Evolutionary conservation across 37 sponge, comb jelly and placozoan species (phyloP).

Genomic region (Halichondria panicea): DNA sequence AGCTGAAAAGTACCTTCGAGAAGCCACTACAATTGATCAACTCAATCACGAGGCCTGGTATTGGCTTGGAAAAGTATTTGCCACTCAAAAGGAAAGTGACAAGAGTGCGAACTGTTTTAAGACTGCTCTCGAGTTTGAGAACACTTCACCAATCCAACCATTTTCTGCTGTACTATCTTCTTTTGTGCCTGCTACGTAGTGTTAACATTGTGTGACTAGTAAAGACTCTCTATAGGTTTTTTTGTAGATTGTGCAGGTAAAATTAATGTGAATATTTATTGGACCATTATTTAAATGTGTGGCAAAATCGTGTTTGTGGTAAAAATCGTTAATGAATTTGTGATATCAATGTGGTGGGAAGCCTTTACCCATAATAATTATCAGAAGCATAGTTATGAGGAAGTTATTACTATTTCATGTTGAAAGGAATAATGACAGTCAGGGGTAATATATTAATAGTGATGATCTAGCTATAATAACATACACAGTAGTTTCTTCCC

Average conservation of each 20-base stretch:
- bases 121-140: slow-evolving; percentile 68
- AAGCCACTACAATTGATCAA: slow-evolving; percentile 44
- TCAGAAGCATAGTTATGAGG: no score
- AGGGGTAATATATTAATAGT: no score
- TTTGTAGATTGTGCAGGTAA: no score
- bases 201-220: no score
- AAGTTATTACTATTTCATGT: no score
- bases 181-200: slow-evolving; percentile 20
- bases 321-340: not conserved
- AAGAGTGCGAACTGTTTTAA: slow-evolving; percentile 58
- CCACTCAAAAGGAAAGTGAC: slow-evolving; percentile 35
- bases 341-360: not conserved
- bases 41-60: slow-evolving; percentile 69
- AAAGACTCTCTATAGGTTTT: no score
- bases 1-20: slow-evolving; percentile 63
- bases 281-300: no score
- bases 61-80: slow-evolving; percentile 58
- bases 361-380: not conserved
- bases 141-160: slow-evolving; percentile 57
- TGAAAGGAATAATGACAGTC: no score
- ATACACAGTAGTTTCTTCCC: no score
- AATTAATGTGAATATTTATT: no score
- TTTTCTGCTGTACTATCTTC: slow-evolving; percentile 56
- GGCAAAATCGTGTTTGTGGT: not conserved
- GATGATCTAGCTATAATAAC: no score